Conservation (phyloP, 2,888 invertebrate genomes). For the Atrina japonica region DNA sequence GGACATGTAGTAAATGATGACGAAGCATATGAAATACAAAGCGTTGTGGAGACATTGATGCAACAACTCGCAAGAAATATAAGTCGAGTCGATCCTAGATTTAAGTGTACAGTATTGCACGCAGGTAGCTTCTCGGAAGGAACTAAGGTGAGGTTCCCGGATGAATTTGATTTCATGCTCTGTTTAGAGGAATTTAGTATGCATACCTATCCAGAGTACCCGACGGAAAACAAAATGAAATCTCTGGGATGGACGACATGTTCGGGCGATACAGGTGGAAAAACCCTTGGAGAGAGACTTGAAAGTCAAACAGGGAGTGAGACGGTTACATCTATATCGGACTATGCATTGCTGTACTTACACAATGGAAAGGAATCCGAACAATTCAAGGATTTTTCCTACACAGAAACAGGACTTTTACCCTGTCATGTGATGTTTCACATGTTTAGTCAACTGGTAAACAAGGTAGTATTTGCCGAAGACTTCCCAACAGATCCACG, state of each 20-base stretch:
- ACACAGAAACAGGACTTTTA: constrained; percentile 21
- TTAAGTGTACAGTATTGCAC: constrained; percentile 39
- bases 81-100: constrained; percentile 29
- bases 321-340: constrained; percentile 31
- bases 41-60: constrained; percentile 32
- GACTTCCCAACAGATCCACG: constrained; percentile 40
- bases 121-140: constrained; percentile 50
- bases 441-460: constrained; percentile 31
- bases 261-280: not conserved
- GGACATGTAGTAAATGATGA: constrained; percentile 30
- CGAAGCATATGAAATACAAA: constrained; percentile 44
- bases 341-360: constrained; percentile 35
- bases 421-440: constrained; percentile 41
- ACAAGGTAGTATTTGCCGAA: constrained; percentile 29
- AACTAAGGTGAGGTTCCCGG: constrained; percentile 44
- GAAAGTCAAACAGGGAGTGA: constrained; percentile 6
- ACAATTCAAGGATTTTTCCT: constrained; percentile 17
- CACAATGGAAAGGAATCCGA: constrained; percentile 18
- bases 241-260: not conserved
- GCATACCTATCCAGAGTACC: constrained; percentile 23
- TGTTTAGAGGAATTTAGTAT: constrained; percentile 43
- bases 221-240: constrained; percentile 19
- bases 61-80: constrained; percentile 31
- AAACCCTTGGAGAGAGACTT: not conserved
- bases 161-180: constrained; percentile 51